Conservation (phyloP, 2,113 vertebrate genomes). For the Platichthys flesus region DNA sequence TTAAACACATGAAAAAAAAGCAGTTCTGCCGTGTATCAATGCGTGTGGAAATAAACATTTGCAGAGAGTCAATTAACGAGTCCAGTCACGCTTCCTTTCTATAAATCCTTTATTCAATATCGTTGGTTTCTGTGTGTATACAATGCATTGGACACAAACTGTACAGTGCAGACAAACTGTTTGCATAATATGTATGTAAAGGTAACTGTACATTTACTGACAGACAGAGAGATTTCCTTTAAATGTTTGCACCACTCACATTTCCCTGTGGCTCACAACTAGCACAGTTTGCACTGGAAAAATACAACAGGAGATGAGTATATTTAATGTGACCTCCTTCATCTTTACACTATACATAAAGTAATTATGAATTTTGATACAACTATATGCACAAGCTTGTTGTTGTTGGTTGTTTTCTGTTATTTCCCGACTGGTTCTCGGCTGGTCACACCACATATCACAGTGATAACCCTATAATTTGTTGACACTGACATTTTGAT, state of each 20-base stretch:
- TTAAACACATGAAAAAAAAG: too few species aligned
- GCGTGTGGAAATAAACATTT: not conserved
- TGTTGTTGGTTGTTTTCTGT: not conserved
- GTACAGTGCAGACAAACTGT: slow-evolving; percentile 91
- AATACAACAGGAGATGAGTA: not conserved
- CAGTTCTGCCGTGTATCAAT: not conserved
- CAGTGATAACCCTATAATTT: not conserved
- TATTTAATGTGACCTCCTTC: not conserved
- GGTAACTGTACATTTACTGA: slow-evolving; percentile 85
- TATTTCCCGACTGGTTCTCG: not conserved
- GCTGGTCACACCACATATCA: not conserved
- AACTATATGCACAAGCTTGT: not conserved
- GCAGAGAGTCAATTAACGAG: slow-evolving; percentile 4
- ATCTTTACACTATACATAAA: not conserved
- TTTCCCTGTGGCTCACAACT: slow-evolving; percentile 46
- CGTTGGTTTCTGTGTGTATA: slow-evolving; percentile 85
- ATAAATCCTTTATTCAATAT: slow-evolving; percentile 91
- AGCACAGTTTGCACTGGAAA: slow-evolving; percentile 24
- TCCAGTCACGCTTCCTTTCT: slow-evolving; percentile 72
- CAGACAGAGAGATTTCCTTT: slow-evolving; percentile 67
- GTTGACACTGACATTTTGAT: not conserved
- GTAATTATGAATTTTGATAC: not conserved
- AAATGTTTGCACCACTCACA: slow-evolving; percentile 36
- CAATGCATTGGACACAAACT: slow-evolving; percentile 91
- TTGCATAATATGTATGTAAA: slow-evolving; percentile 86